Evolutionary conservation across 2,888 invertebrate species (phyloP), one percentile per base, ranked within the genome.

Genomic region (Bedellia somnulentella): DNA sequence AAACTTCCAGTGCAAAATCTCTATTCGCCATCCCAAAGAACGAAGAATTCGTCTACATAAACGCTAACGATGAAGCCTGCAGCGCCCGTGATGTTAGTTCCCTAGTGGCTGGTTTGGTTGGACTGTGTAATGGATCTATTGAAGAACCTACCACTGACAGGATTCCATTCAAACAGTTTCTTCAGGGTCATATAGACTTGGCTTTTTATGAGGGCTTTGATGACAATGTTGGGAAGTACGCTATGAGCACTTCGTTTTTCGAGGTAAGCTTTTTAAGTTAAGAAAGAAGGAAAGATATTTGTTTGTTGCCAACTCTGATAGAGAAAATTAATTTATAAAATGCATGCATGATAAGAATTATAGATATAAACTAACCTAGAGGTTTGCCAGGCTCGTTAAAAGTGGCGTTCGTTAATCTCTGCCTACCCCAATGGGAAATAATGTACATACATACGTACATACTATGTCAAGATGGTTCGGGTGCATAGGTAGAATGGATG

Each of bases 21-120:
- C 66, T 96, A 12, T 92, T 95, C 67, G 91, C 94, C 0, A 87
- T 96, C 39, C 94, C 95, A 16, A 85, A 89, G 40, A 94, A 94
- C 58, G 90, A 94, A 51, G 92, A 93, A 52, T 96, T 93, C 62
- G 94, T 95, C 0, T 94, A 86, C 58, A 85, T 93, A 38, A 82
- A 83, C 41, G 79, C 81, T 0, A 81, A 83, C 36, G 58, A 62
- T 35, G 49, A 73, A 35, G 49, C 63, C 0, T 52, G 49, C 0
- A 42, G 46, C 5, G 71, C 68, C 0, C 62, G 60, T 31, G 79
- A 68, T 46, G 73, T 64, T 39, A 80, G 70, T 50, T 55, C 61
- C 37, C 67, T 71, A 41, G 77, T 76, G 2, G 54, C 60, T 0
- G 68, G 67, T 0, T 48, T 77, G 9, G 64, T 68, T 8, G 54